Percentiles rank a stretch among this genome's conserved stretches.
Evolutionary conservation across 2,113 vertebrate genomes (phyloP).

Genomic region (Atherinomorus stipes): DNA sequence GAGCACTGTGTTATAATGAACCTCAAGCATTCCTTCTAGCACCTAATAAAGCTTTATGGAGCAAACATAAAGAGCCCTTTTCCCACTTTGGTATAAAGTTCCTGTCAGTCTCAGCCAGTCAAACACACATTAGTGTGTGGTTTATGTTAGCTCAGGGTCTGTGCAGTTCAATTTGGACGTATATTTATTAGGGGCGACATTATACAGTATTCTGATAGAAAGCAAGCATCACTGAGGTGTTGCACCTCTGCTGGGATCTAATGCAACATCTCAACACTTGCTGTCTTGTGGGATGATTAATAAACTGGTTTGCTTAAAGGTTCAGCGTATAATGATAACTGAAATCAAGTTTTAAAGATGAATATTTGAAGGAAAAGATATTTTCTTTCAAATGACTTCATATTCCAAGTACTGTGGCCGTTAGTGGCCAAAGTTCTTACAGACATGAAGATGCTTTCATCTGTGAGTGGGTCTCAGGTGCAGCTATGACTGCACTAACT

Average conservation of each 20-base stretch:
- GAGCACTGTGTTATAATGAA: slow-evolving; percentile 21
- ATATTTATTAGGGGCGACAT: neutral
- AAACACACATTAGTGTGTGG: slow-evolving; percentile 27
- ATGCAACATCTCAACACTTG: slow-evolving; percentile 2
- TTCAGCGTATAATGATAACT: no score
- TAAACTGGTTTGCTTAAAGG: neutral
- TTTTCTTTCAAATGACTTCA: no score
- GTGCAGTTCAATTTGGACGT: neutral
- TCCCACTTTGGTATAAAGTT: slow-evolving; percentile 30
- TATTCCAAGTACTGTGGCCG: no score
- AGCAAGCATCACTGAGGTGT: neutral
- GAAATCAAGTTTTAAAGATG: no score
- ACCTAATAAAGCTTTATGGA: slow-evolving; percentile 55
- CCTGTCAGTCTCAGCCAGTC: slow-evolving; percentile 15
- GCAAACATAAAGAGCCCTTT: slow-evolving; percentile 40
- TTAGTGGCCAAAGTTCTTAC: no score
- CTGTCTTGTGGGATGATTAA: neutral
- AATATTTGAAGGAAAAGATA: no score
- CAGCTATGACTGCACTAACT: no score
- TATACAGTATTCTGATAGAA: neutral
- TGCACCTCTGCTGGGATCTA: neutral
- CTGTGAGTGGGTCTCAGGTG: no score
- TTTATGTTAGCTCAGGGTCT: slow-evolving; percentile 7
- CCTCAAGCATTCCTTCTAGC: slow-evolving; percentile 30
- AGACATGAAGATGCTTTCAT: no score